Conservation (phyloP, 2,888 invertebrate genomes). For the Allophyes oxyacanthae region DNA sequence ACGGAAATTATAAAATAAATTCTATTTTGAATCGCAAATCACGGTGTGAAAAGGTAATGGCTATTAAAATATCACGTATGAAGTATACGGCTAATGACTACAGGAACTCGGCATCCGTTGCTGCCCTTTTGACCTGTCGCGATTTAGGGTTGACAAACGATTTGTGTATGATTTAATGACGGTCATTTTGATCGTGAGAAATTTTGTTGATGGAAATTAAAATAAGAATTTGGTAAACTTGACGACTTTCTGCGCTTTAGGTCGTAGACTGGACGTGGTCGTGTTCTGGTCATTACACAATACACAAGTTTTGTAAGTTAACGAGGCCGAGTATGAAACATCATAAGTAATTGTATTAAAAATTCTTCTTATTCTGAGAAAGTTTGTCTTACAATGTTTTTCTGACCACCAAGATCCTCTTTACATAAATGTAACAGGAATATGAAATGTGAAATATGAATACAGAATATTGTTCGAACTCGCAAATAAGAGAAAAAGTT, state of each 20-base stretch:
- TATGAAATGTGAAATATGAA: conserved; percentile 56
- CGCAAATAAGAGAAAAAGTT: conserved; percentile 35
- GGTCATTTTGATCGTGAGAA: conserved; percentile 70
- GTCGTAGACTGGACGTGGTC: too few relatives aligned
- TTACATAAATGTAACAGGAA: conserved; percentile 54
- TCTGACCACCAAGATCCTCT: conserved; percentile 31
- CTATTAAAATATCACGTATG: conserved; percentile 33
- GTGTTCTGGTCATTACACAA: too few relatives aligned
- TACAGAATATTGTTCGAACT: conserved; percentile 38
- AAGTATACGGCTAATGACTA: conserved; percentile 50
- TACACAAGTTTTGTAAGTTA: too few relatives aligned
- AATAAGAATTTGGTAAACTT: too few relatives aligned
- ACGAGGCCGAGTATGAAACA: too few relatives aligned
- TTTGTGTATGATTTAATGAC: conserved; percentile 72
- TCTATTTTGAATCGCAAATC: conserved; percentile 35
- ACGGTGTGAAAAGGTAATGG: conserved; percentile 55
- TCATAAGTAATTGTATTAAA: conserved; percentile 11
- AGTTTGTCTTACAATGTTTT: conserved; percentile 34
- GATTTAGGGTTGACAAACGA: conserved; percentile 69
- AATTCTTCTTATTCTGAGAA: conserved; percentile 28
- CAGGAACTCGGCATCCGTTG: conserved; percentile 78
- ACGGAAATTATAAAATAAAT: conserved; percentile 11
- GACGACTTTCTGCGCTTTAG: too few relatives aligned
- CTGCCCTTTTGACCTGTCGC: conserved; percentile 67
- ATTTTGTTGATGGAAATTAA: conserved; percentile 7